A percentile compares a stretch with the other conserved stretches of the same genome.
Evolutionary conservation across 2,888 invertebrate species (phyloP).

Genomic region (Netelia virgata): DNA sequence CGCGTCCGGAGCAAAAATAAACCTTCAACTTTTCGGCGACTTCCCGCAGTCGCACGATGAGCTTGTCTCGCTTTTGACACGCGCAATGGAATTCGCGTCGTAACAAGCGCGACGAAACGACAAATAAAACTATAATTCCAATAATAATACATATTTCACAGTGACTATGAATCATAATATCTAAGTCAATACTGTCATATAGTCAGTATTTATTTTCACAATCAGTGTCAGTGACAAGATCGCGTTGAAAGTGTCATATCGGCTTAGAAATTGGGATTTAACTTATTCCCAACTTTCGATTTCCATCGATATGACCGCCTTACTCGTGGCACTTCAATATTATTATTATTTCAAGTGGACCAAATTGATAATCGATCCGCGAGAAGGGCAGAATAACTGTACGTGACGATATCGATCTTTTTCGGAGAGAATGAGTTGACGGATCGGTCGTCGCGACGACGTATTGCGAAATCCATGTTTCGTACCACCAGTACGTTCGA

Average conservation of each 20-base stretch:
- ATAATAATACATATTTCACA: background rate
- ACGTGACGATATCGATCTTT: slow-evolving; percentile 30
- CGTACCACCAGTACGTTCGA: background rate
- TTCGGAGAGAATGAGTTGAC: slow-evolving; percentile 1
- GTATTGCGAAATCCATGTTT: background rate
- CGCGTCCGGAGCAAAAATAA: slow-evolving; percentile 65
- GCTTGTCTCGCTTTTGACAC: slow-evolving; percentile 70
- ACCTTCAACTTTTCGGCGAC: slow-evolving; percentile 62
- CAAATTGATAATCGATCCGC: slow-evolving; percentile 18
- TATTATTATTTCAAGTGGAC: background rate
- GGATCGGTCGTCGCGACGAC: slow-evolving; percentile 14
- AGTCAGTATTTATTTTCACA: slow-evolving; percentile 3
- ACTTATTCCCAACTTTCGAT: too few species aligned
- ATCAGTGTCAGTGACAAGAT: background rate
- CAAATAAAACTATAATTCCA: background rate
- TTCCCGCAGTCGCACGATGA: slow-evolving; percentile 58
- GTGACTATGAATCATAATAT: background rate
- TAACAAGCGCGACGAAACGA: background rate
- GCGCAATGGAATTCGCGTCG: slow-evolving; percentile 14
- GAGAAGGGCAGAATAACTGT: background rate
- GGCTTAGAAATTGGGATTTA: too few species aligned
- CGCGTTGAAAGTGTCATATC: background rate
- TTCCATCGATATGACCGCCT: too few species aligned
- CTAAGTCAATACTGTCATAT: background rate
- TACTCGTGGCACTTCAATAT: background rate